These are phyloP conservation scores for Thaumatotibia leucotreta DNA, from an alignment of 1,140 invertebrate species.

Conservation along the genomic window DNA sequence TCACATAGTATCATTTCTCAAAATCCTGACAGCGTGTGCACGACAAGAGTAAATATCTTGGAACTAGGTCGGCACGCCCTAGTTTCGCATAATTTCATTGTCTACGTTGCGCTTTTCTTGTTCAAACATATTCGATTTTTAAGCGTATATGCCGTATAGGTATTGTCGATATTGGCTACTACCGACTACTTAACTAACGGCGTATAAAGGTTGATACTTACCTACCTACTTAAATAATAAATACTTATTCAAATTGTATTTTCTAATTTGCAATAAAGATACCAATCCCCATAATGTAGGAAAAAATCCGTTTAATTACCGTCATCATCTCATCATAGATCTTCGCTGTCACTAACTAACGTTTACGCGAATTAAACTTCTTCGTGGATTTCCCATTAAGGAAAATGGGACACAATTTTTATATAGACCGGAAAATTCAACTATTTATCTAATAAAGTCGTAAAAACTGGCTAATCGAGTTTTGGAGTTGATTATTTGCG, in stretches of 20 bases:
- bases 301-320: too few relatives aligned
- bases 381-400: background rate
- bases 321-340: background rate
- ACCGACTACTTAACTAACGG: too few relatives aligned
- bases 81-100: slow-evolving; percentile 8
- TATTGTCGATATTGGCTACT: background rate
- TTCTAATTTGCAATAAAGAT: too few relatives aligned
- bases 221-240: too few relatives aligned
- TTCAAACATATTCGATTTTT: background rate
- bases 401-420: background rate
- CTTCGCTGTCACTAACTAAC: background rate
- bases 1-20: slow-evolving; percentile 21
- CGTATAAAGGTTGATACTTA: too few relatives aligned
- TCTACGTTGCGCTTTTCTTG: slow-evolving; percentile 1
- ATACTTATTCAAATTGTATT: too few relatives aligned
- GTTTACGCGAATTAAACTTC: background rate
- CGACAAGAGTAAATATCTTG: slow-evolving; percentile 41
- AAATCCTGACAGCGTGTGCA: slow-evolving; percentile 36
- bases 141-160: too few relatives aligned
- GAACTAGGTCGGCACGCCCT: slow-evolving; percentile 40
- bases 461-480: background rate
- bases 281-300: too few relatives aligned
- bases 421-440: background rate
- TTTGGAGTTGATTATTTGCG: background rate
- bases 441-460: too few relatives aligned